A percentile compares a stretch with the other conserved stretches of the same genome.
Conservation (phyloP, 1,140 invertebrate genomes). For the Temnothorax nylanderi region DNA sequence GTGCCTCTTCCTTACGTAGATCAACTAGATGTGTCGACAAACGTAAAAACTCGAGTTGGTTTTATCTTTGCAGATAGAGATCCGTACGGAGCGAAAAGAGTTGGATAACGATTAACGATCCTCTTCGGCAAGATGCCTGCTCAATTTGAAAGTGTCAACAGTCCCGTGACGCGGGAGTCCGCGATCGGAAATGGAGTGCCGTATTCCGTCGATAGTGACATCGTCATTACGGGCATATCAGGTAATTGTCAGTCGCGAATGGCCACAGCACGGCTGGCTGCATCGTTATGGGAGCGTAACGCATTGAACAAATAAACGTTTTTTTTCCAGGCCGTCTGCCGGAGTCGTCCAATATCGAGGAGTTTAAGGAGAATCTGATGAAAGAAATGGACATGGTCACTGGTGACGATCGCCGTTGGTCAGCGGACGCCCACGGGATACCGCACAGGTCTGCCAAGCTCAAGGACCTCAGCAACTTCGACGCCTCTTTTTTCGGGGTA, state of each 20-base stretch:
- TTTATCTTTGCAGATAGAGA: constrained; percentile 37
- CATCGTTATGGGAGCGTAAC: background rate
- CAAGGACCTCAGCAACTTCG: constrained; percentile 95
- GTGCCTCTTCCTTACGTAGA: background rate
- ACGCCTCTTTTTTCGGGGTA: constrained; percentile 97
- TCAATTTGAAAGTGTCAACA: constrained; percentile 85
- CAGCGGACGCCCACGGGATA: constrained; percentile 91
- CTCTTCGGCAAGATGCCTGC: constrained; percentile 87
- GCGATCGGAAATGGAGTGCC: constrained; percentile 75
- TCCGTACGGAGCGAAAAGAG: constrained; percentile 48
- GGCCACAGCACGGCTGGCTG: background rate
- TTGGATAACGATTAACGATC: background rate
- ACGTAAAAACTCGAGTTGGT: background rate
- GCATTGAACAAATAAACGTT: background rate
- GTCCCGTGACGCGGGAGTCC: constrained; percentile 77
- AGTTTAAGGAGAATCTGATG: constrained; percentile 95
- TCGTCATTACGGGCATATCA: constrained; percentile 96
- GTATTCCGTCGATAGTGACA: constrained; percentile 88
- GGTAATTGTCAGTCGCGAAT: constrained; percentile 78
- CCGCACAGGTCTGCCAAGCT: constrained; percentile 95
- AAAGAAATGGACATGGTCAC: constrained; percentile 95
- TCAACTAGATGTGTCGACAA: background rate
- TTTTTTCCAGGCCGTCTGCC: constrained; percentile 90
- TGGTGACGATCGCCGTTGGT: constrained; percentile 94
- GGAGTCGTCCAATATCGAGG: constrained; percentile 94